Evolutionary conservation across 2,888 invertebrate genomes (phyloP).

Genomic region (Drosophila nigricruria): DNA sequence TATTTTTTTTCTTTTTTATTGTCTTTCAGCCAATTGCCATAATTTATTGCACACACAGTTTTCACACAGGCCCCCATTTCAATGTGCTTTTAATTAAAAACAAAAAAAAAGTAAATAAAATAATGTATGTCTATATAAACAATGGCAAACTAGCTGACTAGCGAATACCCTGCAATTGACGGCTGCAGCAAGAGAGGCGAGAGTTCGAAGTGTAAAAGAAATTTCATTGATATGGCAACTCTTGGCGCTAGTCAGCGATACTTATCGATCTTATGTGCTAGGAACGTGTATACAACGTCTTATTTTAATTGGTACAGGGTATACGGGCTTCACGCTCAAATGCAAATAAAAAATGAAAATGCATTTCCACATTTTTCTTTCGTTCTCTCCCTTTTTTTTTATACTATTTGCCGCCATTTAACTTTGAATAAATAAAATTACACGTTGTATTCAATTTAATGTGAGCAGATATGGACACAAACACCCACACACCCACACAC

Average conservation of each 20-base stretch:
- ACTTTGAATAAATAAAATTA: conserved; percentile 76
- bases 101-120: conserved; percentile 1
- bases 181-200: not conserved
- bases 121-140: not conserved
- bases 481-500: conserved; percentile 21
- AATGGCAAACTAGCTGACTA: not conserved
- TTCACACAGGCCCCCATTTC: conserved; percentile 9
- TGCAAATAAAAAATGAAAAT: conserved; percentile 61
- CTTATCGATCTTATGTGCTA: not conserved
- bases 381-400: conserved; percentile 1
- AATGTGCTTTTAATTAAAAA: conserved; percentile 77
- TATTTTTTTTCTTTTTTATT: conserved; percentile 14
- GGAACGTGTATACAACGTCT: not conserved
- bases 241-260: not conserved
- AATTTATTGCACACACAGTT: conserved; percentile 59
- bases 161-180: not conserved
- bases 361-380: conserved; percentile 53
- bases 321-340: conserved; percentile 59
- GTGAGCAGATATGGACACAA: conserved; percentile 37
- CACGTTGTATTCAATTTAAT: conserved; percentile 72
- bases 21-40: conserved; percentile 60
- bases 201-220: not conserved
- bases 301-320: not conserved
- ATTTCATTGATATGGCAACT: not conserved
- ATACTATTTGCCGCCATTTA: conserved; percentile 63